Evolutionary conservation across 2,113 vertebrate genomes (phyloP), one percentile per base, ranked within the genome.

Genomic region (Stictonetta naevosa): DNA sequence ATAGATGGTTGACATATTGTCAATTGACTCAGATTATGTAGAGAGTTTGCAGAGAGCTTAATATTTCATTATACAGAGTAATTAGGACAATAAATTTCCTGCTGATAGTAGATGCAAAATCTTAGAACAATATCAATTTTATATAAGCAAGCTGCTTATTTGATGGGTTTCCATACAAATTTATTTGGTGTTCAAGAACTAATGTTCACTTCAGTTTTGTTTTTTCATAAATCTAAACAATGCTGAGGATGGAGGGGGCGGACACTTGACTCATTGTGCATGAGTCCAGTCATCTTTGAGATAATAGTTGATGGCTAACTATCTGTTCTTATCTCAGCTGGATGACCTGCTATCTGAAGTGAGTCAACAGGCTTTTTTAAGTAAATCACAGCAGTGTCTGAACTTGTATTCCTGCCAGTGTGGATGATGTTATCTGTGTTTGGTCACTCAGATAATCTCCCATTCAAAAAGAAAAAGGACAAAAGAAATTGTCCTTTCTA

Each of bases 221-320:
- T 79, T 85, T 82, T 90, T 48, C 48, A 36, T 60, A 59, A 92
- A 81, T 60, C 19, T 77, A 53, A 86, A 22, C 29, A 85, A 29
- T 7, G 23, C 10, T n/a, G 46, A 33, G 21, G 8, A 10, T 33
- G 13, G 12, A 28, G 34, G 8, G 13, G 11, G 20, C 11, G 13
- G 36, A 40, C 7, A 62, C 31, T 26, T 31, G 7, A 16, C 21
- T 75, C 52, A 26, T 5, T 0, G 0, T 18, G 19, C 6, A 9
- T 29, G n/a, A 59, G 63, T 59, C 18, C 15, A 59, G 7, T 76
- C 25, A 12, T 36, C 59, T 19, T 75, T 90, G 34, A 71, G 50
- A 55, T 11, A 34, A 18, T 69, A 9, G 6, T 85, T n/a, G 60
- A 26, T 26, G 34, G n/a, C 79, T 67, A 73, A 1, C 42, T 25